Conservation (phyloP, 1,140 invertebrate genomes). For the Sinonovacula constricta region DNA sequence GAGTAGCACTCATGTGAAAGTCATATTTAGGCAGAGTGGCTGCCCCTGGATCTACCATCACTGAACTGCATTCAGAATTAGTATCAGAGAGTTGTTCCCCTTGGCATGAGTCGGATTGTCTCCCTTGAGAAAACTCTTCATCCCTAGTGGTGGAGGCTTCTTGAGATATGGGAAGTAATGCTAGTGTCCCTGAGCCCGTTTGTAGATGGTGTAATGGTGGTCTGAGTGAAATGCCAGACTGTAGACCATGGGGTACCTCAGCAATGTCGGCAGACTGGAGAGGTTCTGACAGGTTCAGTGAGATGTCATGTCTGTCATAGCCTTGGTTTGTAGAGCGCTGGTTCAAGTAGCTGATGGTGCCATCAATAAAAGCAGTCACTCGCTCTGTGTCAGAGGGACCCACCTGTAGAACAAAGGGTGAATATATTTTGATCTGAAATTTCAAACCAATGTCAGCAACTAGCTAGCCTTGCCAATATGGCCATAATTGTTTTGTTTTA, state of each 20-base stretch:
- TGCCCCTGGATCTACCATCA: background rate
- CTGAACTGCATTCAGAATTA: conserved; percentile 35
- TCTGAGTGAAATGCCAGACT: background rate
- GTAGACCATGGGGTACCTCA: background rate
- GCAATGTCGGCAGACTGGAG: background rate
- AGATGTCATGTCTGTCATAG: background rate
- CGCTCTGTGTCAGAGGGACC: conserved; percentile 30
- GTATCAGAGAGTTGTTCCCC: conserved; percentile 33
- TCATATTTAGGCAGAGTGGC: conserved; percentile 41
- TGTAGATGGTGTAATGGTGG: background rate
- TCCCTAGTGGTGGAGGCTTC: background rate
- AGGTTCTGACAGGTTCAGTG: background rate
- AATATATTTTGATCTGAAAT: too few relatives aligned
- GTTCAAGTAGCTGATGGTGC: conserved; percentile 17
- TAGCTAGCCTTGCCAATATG: too few relatives aligned
- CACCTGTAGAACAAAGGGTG: conserved; percentile 29
- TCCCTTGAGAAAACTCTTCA: conserved; percentile 10
- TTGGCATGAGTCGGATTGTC: conserved; percentile 14
- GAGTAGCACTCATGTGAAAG: conserved; percentile 46
- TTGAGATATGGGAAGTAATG: background rate
- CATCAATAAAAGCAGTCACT: conserved; percentile 47
- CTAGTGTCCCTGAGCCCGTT: background rate
- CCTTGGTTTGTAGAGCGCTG: background rate
- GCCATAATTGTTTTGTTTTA: too few relatives aligned
- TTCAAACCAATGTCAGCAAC: too few relatives aligned